Base-by-base conservation (phyloP, 64 coral and sea anemone genomes). In the Astreopora myriophthalma region DNA sequence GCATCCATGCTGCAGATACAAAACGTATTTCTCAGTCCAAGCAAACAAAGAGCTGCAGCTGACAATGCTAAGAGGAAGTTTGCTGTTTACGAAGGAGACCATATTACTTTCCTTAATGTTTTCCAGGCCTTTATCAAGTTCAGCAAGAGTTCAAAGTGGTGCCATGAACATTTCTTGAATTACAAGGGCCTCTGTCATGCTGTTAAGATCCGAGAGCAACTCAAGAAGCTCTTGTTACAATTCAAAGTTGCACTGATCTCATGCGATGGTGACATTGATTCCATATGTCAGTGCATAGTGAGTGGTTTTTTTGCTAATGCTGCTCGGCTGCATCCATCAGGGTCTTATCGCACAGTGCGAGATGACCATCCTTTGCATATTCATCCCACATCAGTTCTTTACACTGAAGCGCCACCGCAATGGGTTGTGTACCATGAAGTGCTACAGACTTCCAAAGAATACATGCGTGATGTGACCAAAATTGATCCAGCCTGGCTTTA, bases 391-490 rank as follows among this genome's bases (percentile, higher is more conserved):
- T 98, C 96, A 32, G 93, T 98, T 48, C 79, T 98, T 72, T 98
- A 98, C 24, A 88, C 93, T 1, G 96, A 98, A 66, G 80, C 92
- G 36, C 96, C 89, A 28, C 96, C 96, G 11, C 85, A 95, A 44
- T 98, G 96, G 96, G 79, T 98, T 79, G 73, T 98, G 23, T 98
- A 98, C 67, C 96, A 98, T 75, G 96, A 98, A 63, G 92, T 98
- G 14, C 80, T 98, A 5, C 96, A 98, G 64, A 98, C 96, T 2
- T 92, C 96, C 8, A 95, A 98, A 66, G 93, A 98, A 7, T 98
- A 98, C 89, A 98, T 98, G 93, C 85, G 96, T 48, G 96, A 98
- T 48, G 31, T 98, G 62, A 98, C 96, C 2, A 89, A 88, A 82
- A 94, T 99, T 76, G 94, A 99, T 76, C 91, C 97, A 30, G 83